These are phyloP conservation scores for cattle (Bos taurus) DNA, from an alignment of 2,113 vertebrate species.

Conservation along the genomic window DNA sequence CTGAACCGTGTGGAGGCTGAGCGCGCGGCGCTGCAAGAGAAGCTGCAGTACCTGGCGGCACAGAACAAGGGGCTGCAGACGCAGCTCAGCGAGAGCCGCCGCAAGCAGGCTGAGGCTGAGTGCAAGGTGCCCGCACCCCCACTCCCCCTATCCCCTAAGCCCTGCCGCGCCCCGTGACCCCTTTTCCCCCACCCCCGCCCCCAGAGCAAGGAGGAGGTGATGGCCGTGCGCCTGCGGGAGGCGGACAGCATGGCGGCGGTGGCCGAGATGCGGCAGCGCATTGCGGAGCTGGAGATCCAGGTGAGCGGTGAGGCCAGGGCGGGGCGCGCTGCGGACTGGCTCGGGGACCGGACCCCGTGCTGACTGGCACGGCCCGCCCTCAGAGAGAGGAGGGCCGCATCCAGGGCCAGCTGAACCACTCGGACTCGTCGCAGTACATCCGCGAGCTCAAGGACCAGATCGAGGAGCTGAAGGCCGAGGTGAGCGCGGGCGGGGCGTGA, in stretches of 20 bases:
- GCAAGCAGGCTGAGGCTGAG: constrained; percentile 89
- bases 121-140: constrained; percentile 80
- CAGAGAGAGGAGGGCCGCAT: constrained; percentile 94
- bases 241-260: constrained; percentile 94
- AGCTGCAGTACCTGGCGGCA: constrained; percentile 85
- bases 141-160: not conserved
- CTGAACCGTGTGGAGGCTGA: constrained; percentile 89
- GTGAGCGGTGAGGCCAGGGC: constrained; percentile 65
- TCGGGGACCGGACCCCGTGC: not conserved
- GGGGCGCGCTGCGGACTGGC: rapidly evolving
- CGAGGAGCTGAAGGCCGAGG: constrained; percentile 92
- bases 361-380: not conserved
- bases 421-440: constrained; percentile 94
- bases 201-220: constrained; percentile 96
- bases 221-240: constrained; percentile 92
- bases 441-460: constrained; percentile 93
- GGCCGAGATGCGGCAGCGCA: constrained; percentile 92
- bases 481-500: constrained; percentile 50
- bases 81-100: constrained; percentile 91
- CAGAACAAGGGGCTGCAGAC: constrained; percentile 92
- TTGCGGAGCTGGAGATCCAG: constrained; percentile 96
- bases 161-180: not conserved
- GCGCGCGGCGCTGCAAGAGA: constrained; percentile 87
- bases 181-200: not conserved
- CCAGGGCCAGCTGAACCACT: constrained; percentile 94